Evolutionary conservation across 2,888 invertebrate genomes (phyloP).

Genomic region (Colostygia pectinataria): DNA sequence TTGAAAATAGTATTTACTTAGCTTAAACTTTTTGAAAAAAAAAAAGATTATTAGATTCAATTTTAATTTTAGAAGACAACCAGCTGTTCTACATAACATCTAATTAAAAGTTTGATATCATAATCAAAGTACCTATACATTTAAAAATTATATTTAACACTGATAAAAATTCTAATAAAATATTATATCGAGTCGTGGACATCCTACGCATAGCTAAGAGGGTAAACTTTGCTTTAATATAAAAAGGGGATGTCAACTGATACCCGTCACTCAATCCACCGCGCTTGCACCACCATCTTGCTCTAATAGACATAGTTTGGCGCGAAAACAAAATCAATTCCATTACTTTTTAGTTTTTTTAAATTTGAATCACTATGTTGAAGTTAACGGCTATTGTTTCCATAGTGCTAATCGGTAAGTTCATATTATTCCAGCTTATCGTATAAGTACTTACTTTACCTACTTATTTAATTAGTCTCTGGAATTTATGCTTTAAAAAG

Average conservation of each 20-base stretch:
- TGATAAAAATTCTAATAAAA: conserved; percentile 15
- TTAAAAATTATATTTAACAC: conserved; percentile 11
- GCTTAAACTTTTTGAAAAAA: too few relatives aligned
- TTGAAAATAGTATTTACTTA: too few relatives aligned
- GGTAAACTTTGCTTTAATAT: conserved; percentile 58
- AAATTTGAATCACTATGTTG: conserved; percentile 49
- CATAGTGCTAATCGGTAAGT: conserved; percentile 72
- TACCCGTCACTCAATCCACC: conserved; percentile 45
- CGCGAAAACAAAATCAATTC: conserved; percentile 24
- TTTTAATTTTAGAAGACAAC: too few relatives aligned
- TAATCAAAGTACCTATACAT: not conserved
- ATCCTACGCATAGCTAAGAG: conserved; percentile 44
- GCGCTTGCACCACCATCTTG: conserved; percentile 48
- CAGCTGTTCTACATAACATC: too few relatives aligned
- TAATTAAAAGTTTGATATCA: not conserved
- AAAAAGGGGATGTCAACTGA: conserved; percentile 47
- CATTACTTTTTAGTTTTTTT: conserved; percentile 29
- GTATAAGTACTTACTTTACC: too few relatives aligned
- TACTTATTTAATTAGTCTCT: too few relatives aligned
- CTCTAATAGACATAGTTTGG: conserved; percentile 16
- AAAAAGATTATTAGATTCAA: too few relatives aligned
- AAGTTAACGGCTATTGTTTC: conserved; percentile 65
- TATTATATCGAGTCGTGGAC: conserved; percentile 27
- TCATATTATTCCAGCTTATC: not conserved
- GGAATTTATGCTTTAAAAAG: too few relatives aligned